phyloP scores from a whole-genome alignment of 2,797 vertebrate genomes.

The Peromyscus melanophrys region DNA sequence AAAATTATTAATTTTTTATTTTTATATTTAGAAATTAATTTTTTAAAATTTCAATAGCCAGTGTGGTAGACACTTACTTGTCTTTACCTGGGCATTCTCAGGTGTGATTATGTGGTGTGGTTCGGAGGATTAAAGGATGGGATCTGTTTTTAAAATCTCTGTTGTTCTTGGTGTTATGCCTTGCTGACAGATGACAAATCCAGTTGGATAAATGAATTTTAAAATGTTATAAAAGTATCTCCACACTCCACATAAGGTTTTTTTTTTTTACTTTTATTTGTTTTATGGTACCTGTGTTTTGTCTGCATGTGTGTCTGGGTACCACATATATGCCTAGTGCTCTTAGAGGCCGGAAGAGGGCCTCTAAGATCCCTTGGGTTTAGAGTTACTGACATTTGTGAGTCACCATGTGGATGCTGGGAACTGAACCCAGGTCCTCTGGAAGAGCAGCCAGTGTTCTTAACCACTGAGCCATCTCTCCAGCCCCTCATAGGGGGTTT shows the following conservation, averaged over 20 bases:
- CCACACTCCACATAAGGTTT: neutral
- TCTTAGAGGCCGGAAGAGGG: neutral
- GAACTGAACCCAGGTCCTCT: neutral
- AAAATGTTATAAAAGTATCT: conserved; percentile 24
- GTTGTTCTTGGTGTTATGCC: neutral
- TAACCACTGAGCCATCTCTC: neutral
- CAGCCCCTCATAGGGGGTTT: neutral
- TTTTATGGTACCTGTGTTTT: neutral
- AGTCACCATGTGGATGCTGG: neutral
- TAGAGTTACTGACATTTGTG: neutral
- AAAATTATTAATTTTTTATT: no score
- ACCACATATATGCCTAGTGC: neutral
- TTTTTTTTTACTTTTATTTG: neutral
- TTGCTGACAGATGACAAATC: neutral
- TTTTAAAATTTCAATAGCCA: neutral
- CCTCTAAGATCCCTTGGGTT: neutral
- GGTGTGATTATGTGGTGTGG: neutral
- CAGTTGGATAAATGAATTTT: conserved; percentile 10
- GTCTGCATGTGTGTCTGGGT: neutral
- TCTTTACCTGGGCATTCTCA: neutral
- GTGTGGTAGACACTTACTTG: neutral
- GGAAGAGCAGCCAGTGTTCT: neutral
- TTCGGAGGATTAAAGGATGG: neutral
- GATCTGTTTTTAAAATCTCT: neutral
- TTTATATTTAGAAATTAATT: neutral